A percentile compares a stretch with the other conserved stretches of the same genome.
Evolutionary conservation across 2,113 vertebrate genomes (phyloP).

Genomic region (Psittacula cyanocephala): DNA sequence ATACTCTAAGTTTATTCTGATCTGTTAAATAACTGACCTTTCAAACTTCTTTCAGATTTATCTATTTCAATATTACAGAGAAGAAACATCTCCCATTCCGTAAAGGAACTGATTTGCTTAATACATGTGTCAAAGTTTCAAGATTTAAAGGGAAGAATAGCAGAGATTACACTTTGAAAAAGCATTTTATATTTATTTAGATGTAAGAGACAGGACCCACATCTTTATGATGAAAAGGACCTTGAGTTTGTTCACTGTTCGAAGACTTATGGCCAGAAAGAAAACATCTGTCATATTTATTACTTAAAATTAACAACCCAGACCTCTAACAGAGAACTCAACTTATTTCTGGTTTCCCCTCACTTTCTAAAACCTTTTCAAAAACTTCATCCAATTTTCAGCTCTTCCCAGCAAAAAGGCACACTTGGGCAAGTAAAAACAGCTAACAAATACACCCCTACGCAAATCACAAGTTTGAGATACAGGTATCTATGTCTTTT

Average conservation of each 20-base stretch:
- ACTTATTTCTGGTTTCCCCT: not conserved
- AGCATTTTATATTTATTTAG: not conserved
- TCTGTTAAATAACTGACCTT: not conserved
- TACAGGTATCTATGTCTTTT: not conserved
- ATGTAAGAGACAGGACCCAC: not conserved
- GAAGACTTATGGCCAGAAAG: not conserved
- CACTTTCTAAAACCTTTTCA: not conserved
- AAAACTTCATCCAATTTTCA: not conserved
- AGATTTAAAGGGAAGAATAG: not conserved
- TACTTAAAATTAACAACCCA: not conserved
- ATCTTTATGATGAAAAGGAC: not conserved
- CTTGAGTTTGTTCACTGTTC: not conserved
- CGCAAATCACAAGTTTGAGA: not conserved
- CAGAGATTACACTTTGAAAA: not conserved
- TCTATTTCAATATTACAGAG: not conserved
- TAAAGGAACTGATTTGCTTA: not conserved
- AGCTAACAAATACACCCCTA: fast-evolving
- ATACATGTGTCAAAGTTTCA: not conserved
- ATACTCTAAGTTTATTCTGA: not conserved
- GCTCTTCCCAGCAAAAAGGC: not conserved
- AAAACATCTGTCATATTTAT: not conserved
- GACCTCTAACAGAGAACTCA: not conserved
- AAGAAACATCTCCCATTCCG: not conserved
- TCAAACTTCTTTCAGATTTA: not conserved
- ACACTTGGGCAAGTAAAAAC: not conserved